These are phyloP conservation scores for Plebejus melissa DNA, from an alignment of 2,888 invertebrate species.

Conservation along the genomic window DNA sequence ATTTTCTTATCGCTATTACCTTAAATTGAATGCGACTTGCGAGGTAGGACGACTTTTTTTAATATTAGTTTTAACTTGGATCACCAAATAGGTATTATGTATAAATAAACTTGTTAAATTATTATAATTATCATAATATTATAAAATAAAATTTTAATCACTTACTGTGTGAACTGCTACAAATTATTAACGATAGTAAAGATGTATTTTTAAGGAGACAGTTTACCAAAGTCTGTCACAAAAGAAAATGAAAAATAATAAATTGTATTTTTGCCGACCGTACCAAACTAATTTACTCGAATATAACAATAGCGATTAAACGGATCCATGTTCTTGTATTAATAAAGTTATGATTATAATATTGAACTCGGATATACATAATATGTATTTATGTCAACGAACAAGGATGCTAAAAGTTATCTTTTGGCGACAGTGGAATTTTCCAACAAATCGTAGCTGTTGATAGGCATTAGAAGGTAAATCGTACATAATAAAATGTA, in stretches of 20 bases:
- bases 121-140: too few relatives aligned
- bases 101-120: too few relatives aligned
- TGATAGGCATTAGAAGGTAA: background rate
- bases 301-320: slow-evolving; percentile 18
- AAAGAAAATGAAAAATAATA: background rate
- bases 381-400: background rate
- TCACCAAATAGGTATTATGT: too few relatives aligned
- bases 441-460: background rate
- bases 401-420: background rate
- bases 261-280: background rate
- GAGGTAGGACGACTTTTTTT: too few relatives aligned
- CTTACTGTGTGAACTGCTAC: too few relatives aligned
- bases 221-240: background rate
- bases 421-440: background rate
- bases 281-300: slow-evolving; percentile 20
- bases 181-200: too few relatives aligned
- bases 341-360: slow-evolving; percentile 5
- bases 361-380: background rate
- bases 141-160: too few relatives aligned
- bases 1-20: background rate
- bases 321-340: slow-evolving; percentile 18
- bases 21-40: too few relatives aligned
- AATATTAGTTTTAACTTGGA: too few relatives aligned
- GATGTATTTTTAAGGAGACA: too few relatives aligned
- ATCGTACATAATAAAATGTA: slow-evolving; percentile 1